Conservation (phyloP, 2,797 vertebrate genomes). For the Hydrophis major region DNA sequence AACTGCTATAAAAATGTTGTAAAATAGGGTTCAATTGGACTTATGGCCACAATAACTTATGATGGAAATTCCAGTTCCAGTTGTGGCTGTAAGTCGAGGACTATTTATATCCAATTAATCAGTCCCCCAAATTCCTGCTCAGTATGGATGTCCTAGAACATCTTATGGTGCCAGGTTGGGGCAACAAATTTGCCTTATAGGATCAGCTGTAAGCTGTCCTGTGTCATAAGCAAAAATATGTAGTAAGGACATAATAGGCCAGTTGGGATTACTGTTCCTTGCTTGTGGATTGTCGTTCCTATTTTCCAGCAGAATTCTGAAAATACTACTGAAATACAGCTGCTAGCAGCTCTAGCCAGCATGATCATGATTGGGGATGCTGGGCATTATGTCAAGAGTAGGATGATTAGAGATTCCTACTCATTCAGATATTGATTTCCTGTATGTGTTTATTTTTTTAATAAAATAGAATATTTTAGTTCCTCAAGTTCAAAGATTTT, state of each 20-base stretch:
- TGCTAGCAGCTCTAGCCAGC: background rate
- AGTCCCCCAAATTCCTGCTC: background rate
- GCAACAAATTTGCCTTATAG: background rate
- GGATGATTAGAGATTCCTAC: background rate
- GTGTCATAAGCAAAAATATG: background rate
- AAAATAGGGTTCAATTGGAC: background rate
- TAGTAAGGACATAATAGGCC: background rate
- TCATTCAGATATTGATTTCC: background rate
- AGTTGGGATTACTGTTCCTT: background rate
- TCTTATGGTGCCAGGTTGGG: background rate
- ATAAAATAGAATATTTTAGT: background rate
- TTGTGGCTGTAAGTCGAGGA: background rate
- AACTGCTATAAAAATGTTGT: background rate
- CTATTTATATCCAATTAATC: background rate
- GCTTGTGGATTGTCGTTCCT: background rate
- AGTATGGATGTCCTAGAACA: background rate
- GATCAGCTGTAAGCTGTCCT: background rate
- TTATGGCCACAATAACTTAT: background rate
- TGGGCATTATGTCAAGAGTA: background rate
- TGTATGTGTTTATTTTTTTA: background rate
- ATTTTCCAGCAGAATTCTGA: background rate
- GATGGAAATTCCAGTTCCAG: background rate
- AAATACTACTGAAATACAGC: background rate
- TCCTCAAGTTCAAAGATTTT: background rate
- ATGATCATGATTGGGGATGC: background rate